Evolutionary conservation across 2,113 vertebrate genomes (phyloP).

Genomic region (Istiophorus platypterus): DNA sequence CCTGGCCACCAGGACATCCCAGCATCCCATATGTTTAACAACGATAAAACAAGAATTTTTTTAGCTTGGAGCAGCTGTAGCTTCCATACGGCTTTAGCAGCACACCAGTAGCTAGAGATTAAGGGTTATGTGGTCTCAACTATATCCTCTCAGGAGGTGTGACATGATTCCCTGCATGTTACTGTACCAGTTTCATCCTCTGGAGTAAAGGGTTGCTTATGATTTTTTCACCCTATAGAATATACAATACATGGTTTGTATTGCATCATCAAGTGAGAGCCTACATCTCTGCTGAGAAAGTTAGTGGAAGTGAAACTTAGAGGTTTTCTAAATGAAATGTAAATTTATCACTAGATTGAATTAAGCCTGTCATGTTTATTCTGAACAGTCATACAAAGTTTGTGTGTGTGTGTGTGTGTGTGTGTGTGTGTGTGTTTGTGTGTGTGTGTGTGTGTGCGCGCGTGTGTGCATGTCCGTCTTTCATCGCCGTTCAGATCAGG

Average conservation of each 20-base stretch:
- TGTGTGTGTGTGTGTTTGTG: too few relatives aligned
- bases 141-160: neutral
- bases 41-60: too few relatives aligned
- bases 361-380: slow-evolving; percentile 40
- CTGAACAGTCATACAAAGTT: slow-evolving; percentile 30
- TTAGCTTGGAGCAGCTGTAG: too few relatives aligned
- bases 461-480: slow-evolving; percentile 52
- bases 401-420: neutral
- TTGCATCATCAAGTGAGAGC: slow-evolving; percentile 73
- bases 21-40: too few relatives aligned
- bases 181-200: neutral
- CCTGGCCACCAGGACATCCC: too few relatives aligned
- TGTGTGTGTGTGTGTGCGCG: slow-evolving; percentile 12
- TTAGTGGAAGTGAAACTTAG: too few relatives aligned
- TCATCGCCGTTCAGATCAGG: slow-evolving; percentile 87
- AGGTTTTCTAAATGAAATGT: slow-evolving; percentile 43
- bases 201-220: neutral
- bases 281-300: slow-evolving; percentile 58
- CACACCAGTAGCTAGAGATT: neutral
- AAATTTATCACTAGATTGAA: slow-evolving; percentile 47
- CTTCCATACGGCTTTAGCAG: neutral
- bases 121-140: neutral
- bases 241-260: slow-evolving; percentile 28
- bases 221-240: slow-evolving; percentile 28
- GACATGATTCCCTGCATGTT: neutral